phyloP scores from a whole-genome alignment of 2,797 vertebrate genomes.

The Erethizon dorsatum region DNA sequence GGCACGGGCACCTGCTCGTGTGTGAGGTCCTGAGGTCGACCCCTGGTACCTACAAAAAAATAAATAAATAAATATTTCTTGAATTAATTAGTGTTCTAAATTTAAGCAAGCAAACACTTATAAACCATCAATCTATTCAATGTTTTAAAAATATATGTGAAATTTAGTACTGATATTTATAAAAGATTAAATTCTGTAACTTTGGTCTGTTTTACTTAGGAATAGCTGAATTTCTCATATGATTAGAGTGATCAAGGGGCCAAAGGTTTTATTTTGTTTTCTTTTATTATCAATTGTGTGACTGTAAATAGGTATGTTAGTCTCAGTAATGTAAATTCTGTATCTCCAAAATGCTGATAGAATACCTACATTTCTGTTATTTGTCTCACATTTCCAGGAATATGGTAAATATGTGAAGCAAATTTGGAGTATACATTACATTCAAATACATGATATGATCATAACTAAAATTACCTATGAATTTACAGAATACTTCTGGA shows the following conservation, averaged over 20 bases:
- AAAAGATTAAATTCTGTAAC: not conserved
- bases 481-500: not conserved
- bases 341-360: not conserved
- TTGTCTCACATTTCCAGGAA: not conserved
- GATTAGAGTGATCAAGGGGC: not conserved
- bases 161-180: constrained; percentile 6
- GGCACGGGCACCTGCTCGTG: too few species aligned
- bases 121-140: not conserved
- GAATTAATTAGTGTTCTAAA: not conserved
- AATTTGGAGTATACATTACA: not conserved
- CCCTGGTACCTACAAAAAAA: too few species aligned
- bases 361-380: not conserved
- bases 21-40: too few species aligned
- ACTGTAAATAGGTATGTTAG: not conserved
- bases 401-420: not conserved
- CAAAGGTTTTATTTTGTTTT: not conserved
- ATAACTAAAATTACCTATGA: not conserved
- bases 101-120: not conserved
- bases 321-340: not conserved
- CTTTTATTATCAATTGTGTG: not conserved
- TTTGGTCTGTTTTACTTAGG: not conserved
- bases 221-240: not conserved
- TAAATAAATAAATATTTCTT: not conserved
- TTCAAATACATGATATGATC: not conserved
- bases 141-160: not conserved